Evolutionary conservation across 2,797 vertebrate genomes (phyloP).

Genomic region (Triplophysa yarkandensis): DNA sequence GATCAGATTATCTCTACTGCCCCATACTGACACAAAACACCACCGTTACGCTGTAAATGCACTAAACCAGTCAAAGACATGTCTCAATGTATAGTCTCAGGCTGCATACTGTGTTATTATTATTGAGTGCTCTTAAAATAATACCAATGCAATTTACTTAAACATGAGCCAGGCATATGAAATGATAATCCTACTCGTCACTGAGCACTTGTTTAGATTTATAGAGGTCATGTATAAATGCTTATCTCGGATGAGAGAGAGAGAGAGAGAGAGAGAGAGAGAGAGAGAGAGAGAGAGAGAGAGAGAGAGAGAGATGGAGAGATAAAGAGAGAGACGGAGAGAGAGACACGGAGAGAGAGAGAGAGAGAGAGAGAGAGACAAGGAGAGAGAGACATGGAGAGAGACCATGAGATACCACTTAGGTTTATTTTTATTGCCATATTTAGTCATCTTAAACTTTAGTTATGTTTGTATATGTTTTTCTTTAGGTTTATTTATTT

Average conservation of each 20-base stretch:
- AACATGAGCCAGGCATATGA: neutral
- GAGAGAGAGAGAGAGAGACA: neutral
- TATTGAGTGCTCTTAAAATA: neutral
- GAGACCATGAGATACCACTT: neutral
- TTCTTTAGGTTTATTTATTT: too few relatives aligned
- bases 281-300: neutral
- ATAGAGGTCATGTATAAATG: neutral
- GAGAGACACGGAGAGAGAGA: neutral
- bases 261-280: neutral
- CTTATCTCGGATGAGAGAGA: neutral
- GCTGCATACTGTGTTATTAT: neutral
- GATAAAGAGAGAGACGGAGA: neutral
- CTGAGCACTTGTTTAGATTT: neutral
- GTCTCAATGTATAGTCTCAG: neutral
- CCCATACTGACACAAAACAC: slow-evolving; percentile 11
- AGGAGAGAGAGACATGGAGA: neutral
- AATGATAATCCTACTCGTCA: slow-evolving; percentile 2
- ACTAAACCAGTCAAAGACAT: neutral
- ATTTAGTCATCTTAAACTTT: too few relatives aligned
- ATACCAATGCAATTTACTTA: neutral
- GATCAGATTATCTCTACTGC: slow-evolving; percentile 15
- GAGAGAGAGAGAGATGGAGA: neutral
- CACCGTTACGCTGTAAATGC: neutral
- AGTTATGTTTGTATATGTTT: too few relatives aligned
- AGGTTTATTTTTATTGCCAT: neutral